These are phyloP conservation scores for Vesta saturnalis DNA, from an alignment of 2,888 invertebrate species.

Conservation along the genomic window DNA sequence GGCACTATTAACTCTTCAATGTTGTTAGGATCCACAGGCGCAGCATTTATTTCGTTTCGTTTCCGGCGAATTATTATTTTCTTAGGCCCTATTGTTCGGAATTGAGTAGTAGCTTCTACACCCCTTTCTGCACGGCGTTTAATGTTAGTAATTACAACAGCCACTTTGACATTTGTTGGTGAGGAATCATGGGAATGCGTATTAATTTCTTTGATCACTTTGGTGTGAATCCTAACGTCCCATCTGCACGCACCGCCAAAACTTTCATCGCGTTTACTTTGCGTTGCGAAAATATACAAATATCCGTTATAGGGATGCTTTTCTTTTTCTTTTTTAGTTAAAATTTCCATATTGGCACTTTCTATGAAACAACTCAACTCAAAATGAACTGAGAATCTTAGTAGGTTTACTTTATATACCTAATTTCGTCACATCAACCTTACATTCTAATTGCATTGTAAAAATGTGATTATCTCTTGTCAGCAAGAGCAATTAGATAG, in stretches of 20 bases:
- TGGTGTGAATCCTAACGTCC: constrained; percentile 22
- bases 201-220: not conserved
- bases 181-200: not conserved
- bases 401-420: too few species aligned
- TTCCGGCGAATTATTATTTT: not conserved
- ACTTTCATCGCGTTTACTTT: constrained; percentile 16
- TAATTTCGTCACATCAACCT: too few species aligned
- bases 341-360: not conserved
- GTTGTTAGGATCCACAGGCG: not conserved
- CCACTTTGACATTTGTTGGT: constrained; percentile 18
- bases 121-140: constrained; percentile 20
- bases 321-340: not conserved
- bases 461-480: too few species aligned
- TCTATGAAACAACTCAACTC: too few species aligned
- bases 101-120: too few species aligned
- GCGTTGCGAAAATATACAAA: not conserved
- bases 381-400: too few species aligned
- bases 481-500: too few species aligned
- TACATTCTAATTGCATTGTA: too few species aligned
- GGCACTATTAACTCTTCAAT: not conserved
- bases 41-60: not conserved
- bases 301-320: not conserved
- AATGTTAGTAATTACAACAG: too few species aligned
- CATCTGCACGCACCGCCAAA: constrained; percentile 28
- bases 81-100: too few species aligned